Evolutionary conservation across 1,140 invertebrate species (phyloP), one percentile per base, ranked within the genome.

Genomic region (Heliconius melpomene): DNA sequence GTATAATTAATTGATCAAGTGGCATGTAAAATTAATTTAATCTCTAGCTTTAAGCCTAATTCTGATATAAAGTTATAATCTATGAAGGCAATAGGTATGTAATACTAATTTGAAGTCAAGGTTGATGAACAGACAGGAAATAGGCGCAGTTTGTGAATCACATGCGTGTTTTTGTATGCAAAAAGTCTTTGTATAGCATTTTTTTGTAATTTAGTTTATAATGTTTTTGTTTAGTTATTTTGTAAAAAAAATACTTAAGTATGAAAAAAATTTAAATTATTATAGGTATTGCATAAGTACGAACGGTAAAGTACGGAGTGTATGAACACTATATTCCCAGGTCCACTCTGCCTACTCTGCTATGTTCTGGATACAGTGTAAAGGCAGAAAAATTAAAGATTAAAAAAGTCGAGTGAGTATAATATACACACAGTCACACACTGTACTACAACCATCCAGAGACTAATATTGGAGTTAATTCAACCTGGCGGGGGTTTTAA

Each of bases 381-480:
- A 16, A 40, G 9, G 9, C 11, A 40, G 11, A 40, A 40, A 11
- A 46, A 46, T 46, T 46, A 46, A 46, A 46, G 2, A 46, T 16
- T 13, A 46, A 46, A 13, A 46, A 46, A 46, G 40, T 1, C 5
- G 0, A 57, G 8, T 23, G 3, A 20, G 8, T 7, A 23, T 11
- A 57, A n/a, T 32, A 32, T 32, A 32, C 6, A 32, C 5, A 32
- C n/a, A n/a, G 7, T 23, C 54, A 57, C 54, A 8, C n/a, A 57
- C 54, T 11, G 8, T 23, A 57, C 8, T 13, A 66, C 60, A 23
- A 23, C 60, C 13, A 7, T 66, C 60, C 60, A 66, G 60, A 66
- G 60, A 66, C n/a, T 76, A 66, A 76, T 40, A 66, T 76, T 18
- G n/a, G 60, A 76, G 16, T 78, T 60, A 78, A 78, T 73, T 72